Conservation (phyloP, 2,888 invertebrate species). For the Diarsia dahlii region DNA sequence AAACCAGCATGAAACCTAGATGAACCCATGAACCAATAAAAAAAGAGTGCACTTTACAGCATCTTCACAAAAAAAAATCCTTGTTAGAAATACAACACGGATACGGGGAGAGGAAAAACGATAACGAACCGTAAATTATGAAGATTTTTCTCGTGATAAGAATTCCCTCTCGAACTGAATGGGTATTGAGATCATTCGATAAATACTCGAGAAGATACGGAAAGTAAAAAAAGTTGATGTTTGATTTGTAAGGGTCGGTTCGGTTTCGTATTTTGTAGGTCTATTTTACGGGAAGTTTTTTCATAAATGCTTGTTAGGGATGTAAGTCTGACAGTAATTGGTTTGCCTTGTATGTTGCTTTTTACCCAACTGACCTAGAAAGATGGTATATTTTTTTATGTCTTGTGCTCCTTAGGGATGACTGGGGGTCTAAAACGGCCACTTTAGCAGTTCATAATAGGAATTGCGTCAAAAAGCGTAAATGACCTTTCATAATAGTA, state of each 20-base stretch:
- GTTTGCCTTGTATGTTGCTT: not conserved
- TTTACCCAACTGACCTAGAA: not conserved
- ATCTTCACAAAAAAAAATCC: not conserved
- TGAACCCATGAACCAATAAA: constrained; percentile 27
- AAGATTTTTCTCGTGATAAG: constrained; percentile 21
- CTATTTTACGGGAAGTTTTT: constrained; percentile 26
- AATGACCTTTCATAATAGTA: too few species aligned
- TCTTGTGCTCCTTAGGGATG: not conserved
- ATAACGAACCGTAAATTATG: constrained; percentile 31
- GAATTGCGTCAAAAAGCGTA: too few species aligned
- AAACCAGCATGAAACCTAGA: not conserved
- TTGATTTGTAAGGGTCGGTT: constrained; percentile 35
- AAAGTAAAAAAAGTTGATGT: constrained; percentile 37
- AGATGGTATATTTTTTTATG: not conserved
- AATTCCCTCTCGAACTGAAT: constrained; percentile 33
- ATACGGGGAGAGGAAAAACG: not conserved
- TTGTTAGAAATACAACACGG: constrained; percentile 32
- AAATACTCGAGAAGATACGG: constrained; percentile 24
- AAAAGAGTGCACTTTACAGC: not conserved
- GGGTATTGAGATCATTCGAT: constrained; percentile 47
- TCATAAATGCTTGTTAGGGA: constrained; percentile 13
- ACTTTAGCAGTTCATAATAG: too few species aligned
- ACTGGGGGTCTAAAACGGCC: too few species aligned
- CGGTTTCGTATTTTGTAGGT: constrained; percentile 5
- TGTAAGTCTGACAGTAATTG: constrained; percentile 14